phyloP scores from a whole-genome alignment of 2,888 invertebrate genomes.

The Chesias legatella region DNA sequence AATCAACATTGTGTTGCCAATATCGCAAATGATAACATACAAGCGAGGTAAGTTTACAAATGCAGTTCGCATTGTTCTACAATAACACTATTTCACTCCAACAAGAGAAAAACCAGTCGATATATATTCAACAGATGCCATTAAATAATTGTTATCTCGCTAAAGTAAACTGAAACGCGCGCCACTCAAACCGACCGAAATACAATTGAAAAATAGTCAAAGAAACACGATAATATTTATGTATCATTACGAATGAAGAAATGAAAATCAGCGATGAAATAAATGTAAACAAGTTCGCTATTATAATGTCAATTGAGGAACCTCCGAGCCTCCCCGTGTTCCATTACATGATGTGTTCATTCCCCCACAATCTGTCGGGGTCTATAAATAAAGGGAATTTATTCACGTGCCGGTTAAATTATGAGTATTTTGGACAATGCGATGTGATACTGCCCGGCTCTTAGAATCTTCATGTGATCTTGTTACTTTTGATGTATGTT shows the following conservation, averaged over 20 bases:
- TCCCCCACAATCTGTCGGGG: constrained; percentile 66
- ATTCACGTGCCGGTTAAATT: constrained; percentile 64
- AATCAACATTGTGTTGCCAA: too few relatives aligned
- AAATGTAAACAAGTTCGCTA: constrained; percentile 43
- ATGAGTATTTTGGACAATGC: constrained; percentile 64
- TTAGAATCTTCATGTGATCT: constrained; percentile 16
- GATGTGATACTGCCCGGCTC: constrained; percentile 18
- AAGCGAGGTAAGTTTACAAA: constrained; percentile 4
- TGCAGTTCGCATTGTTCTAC: constrained; percentile 15
- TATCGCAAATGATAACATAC: too few relatives aligned
- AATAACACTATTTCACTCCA: constrained; percentile 17
- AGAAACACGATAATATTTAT: constrained; percentile 11
- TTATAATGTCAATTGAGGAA: constrained; percentile 72
- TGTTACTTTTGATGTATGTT: constrained; percentile 24
- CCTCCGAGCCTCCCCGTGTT: constrained; percentile 50
- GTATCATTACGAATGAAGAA: constrained; percentile 5
- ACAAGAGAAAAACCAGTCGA: constrained; percentile 24
- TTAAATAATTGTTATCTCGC: constrained; percentile 44
- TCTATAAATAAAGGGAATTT: constrained; percentile 68
- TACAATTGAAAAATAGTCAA: constrained; percentile 29
- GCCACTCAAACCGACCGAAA: constrained; percentile 40
- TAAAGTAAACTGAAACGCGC: constrained; percentile 37
- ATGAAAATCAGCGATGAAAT: constrained; percentile 32
- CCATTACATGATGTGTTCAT: constrained; percentile 76
- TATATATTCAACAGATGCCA: constrained; percentile 39